These are phyloP conservation scores for Stenurella melanura DNA, from an alignment of 2,888 invertebrate genomes.

Conservation along the genomic window DNA sequence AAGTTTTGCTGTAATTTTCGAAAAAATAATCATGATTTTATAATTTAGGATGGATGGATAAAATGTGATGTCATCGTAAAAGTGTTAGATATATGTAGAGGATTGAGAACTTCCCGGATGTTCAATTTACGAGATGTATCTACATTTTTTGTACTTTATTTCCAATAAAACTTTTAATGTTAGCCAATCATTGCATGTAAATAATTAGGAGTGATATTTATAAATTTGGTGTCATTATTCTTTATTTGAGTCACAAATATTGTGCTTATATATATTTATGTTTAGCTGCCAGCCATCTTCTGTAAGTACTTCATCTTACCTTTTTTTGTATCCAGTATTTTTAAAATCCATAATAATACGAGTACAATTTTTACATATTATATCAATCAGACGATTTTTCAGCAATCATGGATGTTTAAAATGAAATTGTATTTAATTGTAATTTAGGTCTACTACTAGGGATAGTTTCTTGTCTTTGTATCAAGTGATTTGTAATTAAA, in stretches of 20 bases:
- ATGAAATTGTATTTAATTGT: constrained; percentile 2
- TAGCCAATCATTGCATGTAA: not conserved
- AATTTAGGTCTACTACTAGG: not conserved
- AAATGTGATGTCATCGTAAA: not conserved
- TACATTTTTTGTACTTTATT: not conserved
- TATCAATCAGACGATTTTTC: not conserved
- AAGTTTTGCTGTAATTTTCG: not conserved
- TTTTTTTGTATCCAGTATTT: not conserved
- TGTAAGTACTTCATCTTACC: not conserved
- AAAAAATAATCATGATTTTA: not conserved
- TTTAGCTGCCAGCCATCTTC: not conserved
- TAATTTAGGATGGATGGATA: not conserved
- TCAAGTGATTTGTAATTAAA: constrained; percentile 24
- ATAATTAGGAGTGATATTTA: not conserved
- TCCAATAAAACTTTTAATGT: not conserved
- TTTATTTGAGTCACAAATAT: not conserved
- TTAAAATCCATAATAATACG: not conserved
- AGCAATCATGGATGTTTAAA: not conserved
- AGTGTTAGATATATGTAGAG: not conserved
- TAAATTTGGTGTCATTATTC: not conserved
- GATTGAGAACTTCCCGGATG: not conserved
- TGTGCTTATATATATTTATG: not conserved
- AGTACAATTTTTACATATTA: not conserved
- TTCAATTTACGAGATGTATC: not conserved
- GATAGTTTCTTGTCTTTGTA: constrained; percentile 16